phyloP scores from a whole-genome alignment of 1,140 invertebrate species.

The Palaemon carinicauda region DNA sequence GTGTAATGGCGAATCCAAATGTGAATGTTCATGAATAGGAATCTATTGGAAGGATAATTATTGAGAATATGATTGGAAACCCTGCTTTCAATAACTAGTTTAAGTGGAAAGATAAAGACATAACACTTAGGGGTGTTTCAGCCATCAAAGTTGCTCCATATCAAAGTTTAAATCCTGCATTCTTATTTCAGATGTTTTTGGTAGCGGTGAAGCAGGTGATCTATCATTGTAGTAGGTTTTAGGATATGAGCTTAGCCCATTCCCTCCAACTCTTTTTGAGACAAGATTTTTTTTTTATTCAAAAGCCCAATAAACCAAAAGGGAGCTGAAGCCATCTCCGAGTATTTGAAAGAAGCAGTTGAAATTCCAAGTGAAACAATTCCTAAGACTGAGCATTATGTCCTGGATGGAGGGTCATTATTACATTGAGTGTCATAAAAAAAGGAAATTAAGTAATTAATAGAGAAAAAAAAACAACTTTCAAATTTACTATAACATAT shows the following conservation, averaged over 20 bases:
- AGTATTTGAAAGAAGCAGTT: too few species aligned
- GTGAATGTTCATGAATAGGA: background rate
- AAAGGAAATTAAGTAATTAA: too few species aligned
- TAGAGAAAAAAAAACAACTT: too few species aligned
- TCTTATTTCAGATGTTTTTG: too few species aligned
- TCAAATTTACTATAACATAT: too few species aligned
- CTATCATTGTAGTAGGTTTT: background rate
- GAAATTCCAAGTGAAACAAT: background rate
- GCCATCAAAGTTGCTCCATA: too few species aligned
- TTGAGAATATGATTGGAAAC: too few species aligned
- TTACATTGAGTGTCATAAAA: background rate
- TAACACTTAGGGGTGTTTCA: background rate
- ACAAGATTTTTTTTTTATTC: background rate
- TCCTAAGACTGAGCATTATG: background rate
- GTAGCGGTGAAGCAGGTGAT: too few species aligned
- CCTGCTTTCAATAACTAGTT: slow-evolving; percentile 1
- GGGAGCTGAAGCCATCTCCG: too few species aligned
- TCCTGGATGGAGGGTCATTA: background rate
- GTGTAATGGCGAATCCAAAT: background rate
- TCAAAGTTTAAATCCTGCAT: too few species aligned
- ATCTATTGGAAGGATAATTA: background rate
- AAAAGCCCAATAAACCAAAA: too few species aligned
- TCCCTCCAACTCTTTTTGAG: background rate
- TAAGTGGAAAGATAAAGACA: background rate
- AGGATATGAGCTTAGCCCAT: background rate